Percentiles rank a stretch among this genome's conserved stretches.
These are phyloP conservation scores for Drosophila austrosaltans DNA, from an alignment of 2,888 invertebrate genomes.

Conservation along the genomic window DNA sequence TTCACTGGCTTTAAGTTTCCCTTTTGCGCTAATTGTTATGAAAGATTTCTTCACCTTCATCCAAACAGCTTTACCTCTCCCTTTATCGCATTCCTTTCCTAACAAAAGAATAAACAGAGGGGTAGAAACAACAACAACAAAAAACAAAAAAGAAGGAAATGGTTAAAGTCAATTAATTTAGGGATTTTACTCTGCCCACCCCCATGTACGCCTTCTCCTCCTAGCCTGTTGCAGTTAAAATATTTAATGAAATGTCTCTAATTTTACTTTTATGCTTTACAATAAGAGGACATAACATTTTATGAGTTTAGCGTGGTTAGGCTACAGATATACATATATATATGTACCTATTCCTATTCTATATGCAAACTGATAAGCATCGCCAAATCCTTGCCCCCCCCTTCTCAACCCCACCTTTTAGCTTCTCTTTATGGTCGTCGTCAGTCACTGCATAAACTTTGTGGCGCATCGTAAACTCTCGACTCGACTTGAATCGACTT, in stretches of 20 bases:
- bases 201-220: not conserved
- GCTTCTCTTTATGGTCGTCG: conserved; percentile 49
- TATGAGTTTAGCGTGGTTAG: conserved; percentile 46
- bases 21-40: conserved; percentile 10
- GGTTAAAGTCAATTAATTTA: conserved; percentile 12
- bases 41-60: not conserved
- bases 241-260: conserved; percentile 65
- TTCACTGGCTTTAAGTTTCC: not conserved
- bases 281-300: conserved; percentile 64
- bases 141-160: conserved; percentile 5
- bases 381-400: conserved; percentile 45
- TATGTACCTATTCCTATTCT: conserved; percentile 39
- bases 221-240: conserved; percentile 45
- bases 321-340: conserved; percentile 25
- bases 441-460: conserved; percentile 68
- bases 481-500: conserved; percentile 2
- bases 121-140: not conserved
- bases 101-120: conserved; percentile 1
- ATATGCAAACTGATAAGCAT: conserved; percentile 56
- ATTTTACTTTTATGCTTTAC: conserved; percentile 66
- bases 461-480: conserved; percentile 67
- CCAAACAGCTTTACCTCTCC: not conserved
- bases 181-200: not conserved
- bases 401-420: conserved; percentile 1
- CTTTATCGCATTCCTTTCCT: not conserved